Evolutionary conservation across 2,797 vertebrate species (phyloP).

Genomic region (Setipinna tenuifilis): DNA sequence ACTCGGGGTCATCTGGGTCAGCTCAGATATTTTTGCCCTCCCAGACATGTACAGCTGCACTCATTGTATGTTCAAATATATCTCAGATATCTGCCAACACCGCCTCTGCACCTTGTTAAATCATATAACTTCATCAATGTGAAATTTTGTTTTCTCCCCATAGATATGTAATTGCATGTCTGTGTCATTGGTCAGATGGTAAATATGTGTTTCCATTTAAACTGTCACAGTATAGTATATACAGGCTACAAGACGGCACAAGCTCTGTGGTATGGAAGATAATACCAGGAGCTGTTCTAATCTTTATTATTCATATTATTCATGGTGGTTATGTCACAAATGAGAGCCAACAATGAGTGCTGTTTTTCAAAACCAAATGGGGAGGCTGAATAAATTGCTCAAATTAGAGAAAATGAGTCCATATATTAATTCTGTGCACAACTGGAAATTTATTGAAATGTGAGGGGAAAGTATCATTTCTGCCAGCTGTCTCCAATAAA

Average conservation of each 20-base stretch:
- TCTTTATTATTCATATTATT: conserved; percentile 22
- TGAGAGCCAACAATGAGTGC: conserved; percentile 12
- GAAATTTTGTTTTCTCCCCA: background rate
- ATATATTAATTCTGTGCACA: conserved; percentile 55
- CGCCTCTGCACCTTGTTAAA: background rate
- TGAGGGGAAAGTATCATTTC: conserved; percentile 57
- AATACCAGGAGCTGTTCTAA: background rate
- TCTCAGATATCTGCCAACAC: background rate
- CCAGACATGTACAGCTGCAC: background rate
- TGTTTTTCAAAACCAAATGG: conserved; percentile 4
- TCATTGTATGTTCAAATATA: background rate
- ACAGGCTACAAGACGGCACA: background rate
- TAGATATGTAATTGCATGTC: background rate
- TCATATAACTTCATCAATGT: background rate
- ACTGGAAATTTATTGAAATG: conserved; percentile 57
- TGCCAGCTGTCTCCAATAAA: conserved; percentile 59
- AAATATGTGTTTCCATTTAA: background rate
- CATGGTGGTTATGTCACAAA: conserved; percentile 14
- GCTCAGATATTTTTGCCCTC: background rate
- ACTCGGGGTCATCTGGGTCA: background rate
- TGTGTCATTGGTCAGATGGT: background rate
- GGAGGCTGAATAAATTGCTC: conserved; percentile 41
- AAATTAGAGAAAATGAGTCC: conserved; percentile 48
- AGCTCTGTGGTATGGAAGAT: background rate
- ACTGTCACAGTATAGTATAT: background rate